These are phyloP conservation scores for Peromyscus polionotus DNA, from an alignment of 2,113 vertebrate species.

Conservation along the genomic window DNA sequence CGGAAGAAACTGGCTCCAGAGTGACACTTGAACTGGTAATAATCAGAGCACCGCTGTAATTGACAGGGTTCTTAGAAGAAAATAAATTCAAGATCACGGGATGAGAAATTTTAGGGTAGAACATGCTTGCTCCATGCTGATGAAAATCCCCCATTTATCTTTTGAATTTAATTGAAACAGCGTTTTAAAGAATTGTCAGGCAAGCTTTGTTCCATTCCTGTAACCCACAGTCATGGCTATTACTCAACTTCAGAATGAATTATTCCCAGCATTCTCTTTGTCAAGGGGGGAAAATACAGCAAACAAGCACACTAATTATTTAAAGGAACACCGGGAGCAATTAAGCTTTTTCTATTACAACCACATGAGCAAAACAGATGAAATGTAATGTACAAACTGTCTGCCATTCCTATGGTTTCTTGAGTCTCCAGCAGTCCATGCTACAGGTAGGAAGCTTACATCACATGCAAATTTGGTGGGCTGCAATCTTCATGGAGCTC, in stretches of 20 bases:
- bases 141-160: constrained; percentile 43
- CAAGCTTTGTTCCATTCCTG: constrained; percentile 19
- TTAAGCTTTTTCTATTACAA: constrained; percentile 66
- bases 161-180: constrained; percentile 58
- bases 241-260: constrained; percentile 68
- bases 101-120: neutral
- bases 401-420: constrained; percentile 48
- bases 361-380: constrained; percentile 15
- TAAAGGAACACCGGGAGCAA: constrained; percentile 47
- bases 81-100: constrained; percentile 26
- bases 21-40: constrained; percentile 22
- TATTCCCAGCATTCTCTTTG: constrained; percentile 63
- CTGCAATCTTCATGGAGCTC: neutral
- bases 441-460: constrained; percentile 37
- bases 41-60: neutral
- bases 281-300: neutral
- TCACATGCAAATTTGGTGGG: constrained; percentile 37
- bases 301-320: constrained; percentile 66
- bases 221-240: constrained; percentile 45
- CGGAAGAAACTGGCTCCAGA: constrained; percentile 23
- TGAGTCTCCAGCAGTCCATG: constrained; percentile 9
- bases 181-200: constrained; percentile 23
- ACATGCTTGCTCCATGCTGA: neutral
- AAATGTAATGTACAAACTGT: constrained; percentile 33
- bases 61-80: constrained; percentile 20